phyloP scores from a whole-genome alignment of 2,113 vertebrate genomes.

The Dissostichus mawsoni region DNA sequence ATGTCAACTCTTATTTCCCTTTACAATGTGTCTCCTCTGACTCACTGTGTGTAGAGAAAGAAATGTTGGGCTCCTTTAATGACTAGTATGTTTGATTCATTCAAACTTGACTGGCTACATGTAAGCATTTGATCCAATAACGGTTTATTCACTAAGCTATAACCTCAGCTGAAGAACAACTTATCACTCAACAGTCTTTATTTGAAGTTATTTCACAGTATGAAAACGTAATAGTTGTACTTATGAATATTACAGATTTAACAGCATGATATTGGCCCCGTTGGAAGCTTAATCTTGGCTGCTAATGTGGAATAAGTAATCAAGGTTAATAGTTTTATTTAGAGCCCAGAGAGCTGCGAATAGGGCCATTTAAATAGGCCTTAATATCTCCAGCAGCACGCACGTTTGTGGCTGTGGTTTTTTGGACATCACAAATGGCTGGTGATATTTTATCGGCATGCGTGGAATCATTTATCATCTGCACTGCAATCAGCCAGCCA shows the following conservation, averaged over 20 bases:
- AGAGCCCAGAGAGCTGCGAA: background rate
- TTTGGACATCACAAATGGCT: slow-evolving; percentile 36
- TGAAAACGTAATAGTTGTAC: background rate
- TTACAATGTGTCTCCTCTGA: background rate
- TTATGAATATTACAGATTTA: background rate
- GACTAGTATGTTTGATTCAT: background rate
- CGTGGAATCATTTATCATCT: slow-evolving; percentile 74
- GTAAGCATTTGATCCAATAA: background rate
- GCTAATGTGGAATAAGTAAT: background rate
- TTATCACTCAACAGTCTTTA: background rate
- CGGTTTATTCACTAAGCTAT: background rate
- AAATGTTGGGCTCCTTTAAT: background rate
- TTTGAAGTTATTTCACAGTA: background rate
- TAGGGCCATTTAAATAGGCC: background rate
- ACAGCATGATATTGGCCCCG: background rate
- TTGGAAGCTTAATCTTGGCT: background rate
- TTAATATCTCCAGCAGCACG: background rate
- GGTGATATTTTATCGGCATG: slow-evolving; percentile 67
- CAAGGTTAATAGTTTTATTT: background rate
- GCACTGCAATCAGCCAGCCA: slow-evolving; percentile 46
- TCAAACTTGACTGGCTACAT: background rate
- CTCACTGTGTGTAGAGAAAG: background rate
- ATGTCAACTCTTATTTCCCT: background rate
- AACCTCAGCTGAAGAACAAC: background rate
- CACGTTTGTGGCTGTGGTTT: background rate